A percentile compares a stretch with the other conserved stretches of the same genome.
Conservation (phyloP, 2,797 vertebrate genomes). For the Myiotriccus ornatus region DNA sequence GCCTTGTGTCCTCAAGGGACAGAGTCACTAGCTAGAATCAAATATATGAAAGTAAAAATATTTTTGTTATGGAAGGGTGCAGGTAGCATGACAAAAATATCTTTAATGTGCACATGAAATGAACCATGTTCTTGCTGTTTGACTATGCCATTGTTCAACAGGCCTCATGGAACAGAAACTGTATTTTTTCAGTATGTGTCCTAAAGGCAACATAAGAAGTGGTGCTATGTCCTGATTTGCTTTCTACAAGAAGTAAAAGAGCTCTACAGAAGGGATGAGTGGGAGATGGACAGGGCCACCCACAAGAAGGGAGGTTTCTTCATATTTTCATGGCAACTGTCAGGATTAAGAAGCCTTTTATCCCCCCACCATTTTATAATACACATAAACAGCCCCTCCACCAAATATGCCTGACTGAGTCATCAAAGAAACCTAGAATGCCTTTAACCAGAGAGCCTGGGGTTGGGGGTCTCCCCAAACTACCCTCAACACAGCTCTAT, state of each 20-base stretch:
- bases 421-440: background rate
- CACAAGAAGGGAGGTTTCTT: background rate
- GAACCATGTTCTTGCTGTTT: background rate
- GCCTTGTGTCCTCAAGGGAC: background rate
- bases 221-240: background rate
- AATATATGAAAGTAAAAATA: background rate
- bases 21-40: background rate
- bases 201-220: background rate
- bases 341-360: background rate
- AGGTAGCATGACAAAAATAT: background rate
- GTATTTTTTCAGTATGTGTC: background rate
- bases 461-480: background rate
- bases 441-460: background rate
- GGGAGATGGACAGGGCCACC: background rate
- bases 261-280: background rate
- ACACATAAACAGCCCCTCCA: background rate
- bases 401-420: background rate
- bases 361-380: no score
- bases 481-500: background rate
- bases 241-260: background rate
- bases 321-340: background rate
- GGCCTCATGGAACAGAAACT: background rate
- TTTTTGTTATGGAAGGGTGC: background rate
- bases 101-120: rapidly evolving
- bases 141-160: background rate